Percentiles rank a stretch among this genome's conserved stretches.
These are phyloP conservation scores for Drosophila mettleri DNA, from an alignment of 2,888 invertebrate species.

Conservation along the genomic window DNA sequence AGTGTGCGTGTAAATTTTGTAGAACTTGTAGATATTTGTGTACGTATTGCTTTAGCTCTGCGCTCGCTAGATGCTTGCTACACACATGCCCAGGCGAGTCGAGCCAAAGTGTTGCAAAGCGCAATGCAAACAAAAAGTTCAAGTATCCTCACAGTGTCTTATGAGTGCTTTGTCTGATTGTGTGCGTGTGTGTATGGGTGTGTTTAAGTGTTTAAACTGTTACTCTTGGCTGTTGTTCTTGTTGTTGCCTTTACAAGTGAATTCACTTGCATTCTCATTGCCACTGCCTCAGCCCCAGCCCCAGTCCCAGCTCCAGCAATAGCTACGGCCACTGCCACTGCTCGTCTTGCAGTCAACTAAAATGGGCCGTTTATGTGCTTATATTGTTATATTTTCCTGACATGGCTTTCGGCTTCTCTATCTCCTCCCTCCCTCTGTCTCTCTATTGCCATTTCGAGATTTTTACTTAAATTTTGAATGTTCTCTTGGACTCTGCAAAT, in stretches of 20 bases:
- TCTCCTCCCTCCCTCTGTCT: not conserved
- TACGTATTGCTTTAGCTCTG: slow-evolving; percentile 44
- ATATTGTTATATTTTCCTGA: slow-evolving; percentile 54
- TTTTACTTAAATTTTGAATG: slow-evolving; percentile 14
- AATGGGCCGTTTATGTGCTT: slow-evolving; percentile 50
- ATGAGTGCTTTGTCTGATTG: slow-evolving; percentile 66
- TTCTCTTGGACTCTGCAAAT: too few relatives aligned
- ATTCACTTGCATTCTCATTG: slow-evolving; percentile 58
- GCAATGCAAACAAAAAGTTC: slow-evolving; percentile 61
- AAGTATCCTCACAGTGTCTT: slow-evolving; percentile 68
- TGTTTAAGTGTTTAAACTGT: slow-evolving; percentile 62
- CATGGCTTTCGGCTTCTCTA: slow-evolving; percentile 16
- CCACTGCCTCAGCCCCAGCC: not conserved
- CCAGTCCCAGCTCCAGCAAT: not conserved
- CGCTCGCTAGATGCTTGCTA: slow-evolving; percentile 36
- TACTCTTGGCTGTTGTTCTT: slow-evolving; percentile 36
- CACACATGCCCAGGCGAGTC: slow-evolving; percentile 32
- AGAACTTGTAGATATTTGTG: slow-evolving; percentile 51
- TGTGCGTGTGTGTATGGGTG: slow-evolving; percentile 25
- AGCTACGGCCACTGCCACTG: not conserved
- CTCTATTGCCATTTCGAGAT: slow-evolving; percentile 9
- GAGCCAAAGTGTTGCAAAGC: slow-evolving; percentile 27
- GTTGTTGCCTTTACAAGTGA: slow-evolving; percentile 20
- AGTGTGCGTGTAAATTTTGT: slow-evolving; percentile 14
- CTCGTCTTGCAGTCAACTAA: slow-evolving; percentile 26